phyloP scores from a whole-genome alignment of 2,797 vertebrate species.

The Brachyrhaphis roseni region DNA sequence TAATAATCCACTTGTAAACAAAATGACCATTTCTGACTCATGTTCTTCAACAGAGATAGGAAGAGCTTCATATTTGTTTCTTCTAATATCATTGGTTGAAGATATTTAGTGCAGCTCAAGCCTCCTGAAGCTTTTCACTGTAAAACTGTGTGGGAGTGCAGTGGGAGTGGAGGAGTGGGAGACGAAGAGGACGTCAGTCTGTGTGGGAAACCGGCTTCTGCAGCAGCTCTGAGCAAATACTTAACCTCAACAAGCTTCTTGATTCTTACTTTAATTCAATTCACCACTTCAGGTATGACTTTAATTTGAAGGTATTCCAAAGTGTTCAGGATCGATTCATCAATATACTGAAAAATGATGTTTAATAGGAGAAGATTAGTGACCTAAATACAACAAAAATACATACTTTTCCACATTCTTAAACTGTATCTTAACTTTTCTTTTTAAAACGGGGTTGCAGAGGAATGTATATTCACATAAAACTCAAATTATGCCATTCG shows the following conservation, averaged over 20 bases:
- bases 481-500: neutral
- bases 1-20: neutral
- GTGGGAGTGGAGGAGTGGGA: slow-evolving; percentile 37
- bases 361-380: neutral
- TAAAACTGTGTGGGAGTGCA: slow-evolving; percentile 7
- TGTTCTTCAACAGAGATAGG: neutral
- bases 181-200: slow-evolving; percentile 32
- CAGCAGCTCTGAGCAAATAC: neutral
- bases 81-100: neutral
- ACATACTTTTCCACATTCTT: neutral
- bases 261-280: neutral
- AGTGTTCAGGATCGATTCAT: neutral
- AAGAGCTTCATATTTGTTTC: neutral
- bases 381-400: neutral
- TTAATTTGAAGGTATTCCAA: neutral
- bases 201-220: slow-evolving; percentile 17
- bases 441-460: neutral
- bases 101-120: neutral
- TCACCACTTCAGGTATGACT: neutral
- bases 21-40: neutral
- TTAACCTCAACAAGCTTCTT: neutral
- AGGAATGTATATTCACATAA: neutral
- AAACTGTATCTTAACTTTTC: neutral
- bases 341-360: neutral
- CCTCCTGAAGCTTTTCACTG: slow-evolving; percentile 1